These are phyloP conservation scores for Neomicropteryx cornuta DNA, from an alignment of 1,140 invertebrate species.

Conservation along the genomic window DNA sequence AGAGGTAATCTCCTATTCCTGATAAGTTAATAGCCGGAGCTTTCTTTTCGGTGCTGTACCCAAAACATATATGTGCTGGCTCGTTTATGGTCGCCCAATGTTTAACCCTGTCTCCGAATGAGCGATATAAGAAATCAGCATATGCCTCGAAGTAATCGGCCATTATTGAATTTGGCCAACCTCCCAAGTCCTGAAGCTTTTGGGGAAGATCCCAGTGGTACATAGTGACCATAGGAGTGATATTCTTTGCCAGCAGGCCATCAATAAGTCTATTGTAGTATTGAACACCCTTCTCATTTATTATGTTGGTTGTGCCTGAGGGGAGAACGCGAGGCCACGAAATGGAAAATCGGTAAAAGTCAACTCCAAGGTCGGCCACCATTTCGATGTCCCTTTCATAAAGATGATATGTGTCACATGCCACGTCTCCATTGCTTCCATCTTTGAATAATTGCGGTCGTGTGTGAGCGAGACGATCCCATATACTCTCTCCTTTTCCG, in stretches of 20 bases:
- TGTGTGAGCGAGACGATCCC: conserved; percentile 31
- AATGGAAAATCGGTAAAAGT: too few species aligned
- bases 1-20: conserved; percentile 26
- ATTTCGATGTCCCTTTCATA: conserved; percentile 42
- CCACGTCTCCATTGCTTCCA: conserved; percentile 30
- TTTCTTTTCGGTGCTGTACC: conserved; percentile 20
- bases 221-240: conserved; percentile 33
- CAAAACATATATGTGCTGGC: conserved; percentile 19
- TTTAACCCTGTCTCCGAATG: conserved; percentile 39
- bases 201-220: conserved; percentile 22
- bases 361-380: conserved; percentile 33
- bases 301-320: conserved; percentile 25
- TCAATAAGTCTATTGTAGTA: conserved; percentile 45
- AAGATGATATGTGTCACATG: conserved; percentile 28
- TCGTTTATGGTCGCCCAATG: conserved; percentile 29
- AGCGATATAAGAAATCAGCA: conserved; percentile 29
- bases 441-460: conserved; percentile 32
- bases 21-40: conserved; percentile 20
- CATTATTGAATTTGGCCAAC: conserved; percentile 18
- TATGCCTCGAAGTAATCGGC: conserved; percentile 39
- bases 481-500: conserved; percentile 40
- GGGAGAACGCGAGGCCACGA: conserved; percentile 46
- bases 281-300: conserved; percentile 36
- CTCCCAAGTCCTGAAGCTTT: conserved; percentile 19
- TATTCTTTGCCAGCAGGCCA: conserved; percentile 30